Base-by-base conservation (phyloP, 2,888 invertebrate genomes). In the Ophion ventricosus region DNA sequence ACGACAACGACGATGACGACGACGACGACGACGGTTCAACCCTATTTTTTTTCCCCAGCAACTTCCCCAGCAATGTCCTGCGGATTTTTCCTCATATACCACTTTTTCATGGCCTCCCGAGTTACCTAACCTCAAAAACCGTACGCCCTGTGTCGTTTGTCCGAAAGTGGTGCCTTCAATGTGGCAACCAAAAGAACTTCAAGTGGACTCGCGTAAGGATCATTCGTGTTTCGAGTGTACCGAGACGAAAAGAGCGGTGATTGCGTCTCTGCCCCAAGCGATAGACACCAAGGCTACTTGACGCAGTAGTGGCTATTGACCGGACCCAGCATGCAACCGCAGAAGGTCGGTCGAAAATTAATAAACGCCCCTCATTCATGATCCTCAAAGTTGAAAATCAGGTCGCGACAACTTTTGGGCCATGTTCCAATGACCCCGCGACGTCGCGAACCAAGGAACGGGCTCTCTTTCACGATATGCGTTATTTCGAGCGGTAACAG, bases 351-450 rank as follows among this genome's bases (percentile, higher is more conserved):
- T 35, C 7, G 35, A 8, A 35, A 8, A 35, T 35, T 35, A 35
- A 35, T 35, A 35, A 35, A 35, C 35, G 35, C 35, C 35, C 35
- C 35, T 35, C 8, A 35, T 35, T 35, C 35, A 35, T 35, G 25
- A 14, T 61, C 25, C 2, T 4, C 11, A 25, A 61, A 61, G 67
- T 61, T 26, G 81, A 78, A 81, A 84, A 84, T 81, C 78, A 75
- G 81, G 81, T 81, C 81, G 63, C 64, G 78, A 69, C 57, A 73
- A 25, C 35, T n/a, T 66, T 67, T 66, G 73, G 73, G 57, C 66
- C 66, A 80, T 29, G 73, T 40, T 59, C 57, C 57, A 59, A 59
- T 73, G 40, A 73, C 43, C 14, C 61, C 26, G 61, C 59, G 77
- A 40, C n/a, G 17, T 54, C 54, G 54, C 54, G 57, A 20, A 14